Base-by-base conservation (phyloP, 2,113 vertebrate genomes). In the Jacana jacana region DNA sequence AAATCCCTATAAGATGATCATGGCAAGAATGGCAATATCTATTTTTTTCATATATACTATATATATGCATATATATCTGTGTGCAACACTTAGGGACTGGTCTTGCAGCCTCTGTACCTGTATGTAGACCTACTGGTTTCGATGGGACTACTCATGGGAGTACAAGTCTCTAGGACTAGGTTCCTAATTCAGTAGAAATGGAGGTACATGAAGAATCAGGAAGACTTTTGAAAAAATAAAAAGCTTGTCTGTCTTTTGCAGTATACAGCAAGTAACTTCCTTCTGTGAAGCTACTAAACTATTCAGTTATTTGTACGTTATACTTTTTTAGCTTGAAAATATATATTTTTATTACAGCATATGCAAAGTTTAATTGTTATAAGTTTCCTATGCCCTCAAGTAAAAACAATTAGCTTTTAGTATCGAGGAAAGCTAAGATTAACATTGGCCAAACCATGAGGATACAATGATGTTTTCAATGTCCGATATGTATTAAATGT, bases 371-470 rank as follows among this genome's bases (percentile, higher is more conserved):
- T 90, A 91, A 60, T 78, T 89, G 76, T 85, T 86, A 58, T 37
- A 92, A 14, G 55, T 95, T 94, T 95, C 83, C 96, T 95, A 84
- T 64, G 91, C 81, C 85, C 54, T 93, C 95, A 93, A 93, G 90
- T 96, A 96, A 88, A 95, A 95, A 94, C 65, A 60, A 78, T 81
- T 97, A 91, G 90, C 91, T 95, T 93, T 93, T 96, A 95, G 80
- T 93, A 55, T 35, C 10, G 8, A 96, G 92, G 82, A 97, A 97
- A 95, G 93, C 95, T 92, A 92, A 76, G 63, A 52, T 88, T 95
- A 93, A 93, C 91, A 64, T 95, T 96, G 96, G 97, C 97, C 97
- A 98, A 98, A 97, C 95, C 96, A 96, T 96, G 96, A 97, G 91
- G 97, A 96, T 86, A 94, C 81, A 46, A 73, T 75, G 92, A 96